These are phyloP conservation scores for Deroplatys truncata DNA, from an alignment of 2,888 invertebrate genomes.

Conservation along the genomic window DNA sequence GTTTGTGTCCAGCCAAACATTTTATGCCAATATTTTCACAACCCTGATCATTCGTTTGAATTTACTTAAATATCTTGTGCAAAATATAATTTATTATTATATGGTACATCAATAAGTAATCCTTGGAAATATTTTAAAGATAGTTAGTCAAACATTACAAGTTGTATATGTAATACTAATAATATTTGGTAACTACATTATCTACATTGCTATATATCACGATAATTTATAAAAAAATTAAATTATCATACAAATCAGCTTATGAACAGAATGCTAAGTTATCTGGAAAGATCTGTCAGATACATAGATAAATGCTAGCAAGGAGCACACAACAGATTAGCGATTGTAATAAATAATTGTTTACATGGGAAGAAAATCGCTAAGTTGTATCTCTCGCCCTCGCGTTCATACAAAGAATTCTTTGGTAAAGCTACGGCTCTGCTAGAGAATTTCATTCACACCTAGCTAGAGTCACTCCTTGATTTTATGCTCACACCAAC, in stretches of 20 bases:
- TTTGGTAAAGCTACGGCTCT: not conserved
- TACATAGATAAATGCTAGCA: not conserved
- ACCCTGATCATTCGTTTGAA: not conserved
- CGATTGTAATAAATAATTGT: not conserved
- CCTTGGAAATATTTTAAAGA: not conserved
- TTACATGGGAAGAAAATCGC: not conserved
- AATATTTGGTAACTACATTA: not conserved
- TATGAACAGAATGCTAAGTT: not conserved
- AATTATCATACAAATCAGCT: not conserved
- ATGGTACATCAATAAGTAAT: not conserved
- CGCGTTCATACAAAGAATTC: not conserved
- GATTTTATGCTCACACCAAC: not conserved
- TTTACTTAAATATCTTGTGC: not conserved
- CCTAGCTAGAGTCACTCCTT: not conserved
- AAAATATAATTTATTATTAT: not conserved
- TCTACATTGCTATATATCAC: not conserved
- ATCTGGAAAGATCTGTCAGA: not conserved
- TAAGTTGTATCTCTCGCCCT: not conserved
- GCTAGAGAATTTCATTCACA: not conserved
- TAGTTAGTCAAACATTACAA: not conserved
- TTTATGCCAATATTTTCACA: not conserved
- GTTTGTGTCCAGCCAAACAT: not conserved
- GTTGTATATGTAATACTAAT: not conserved
- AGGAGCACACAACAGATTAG: not conserved
- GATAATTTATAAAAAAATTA: not conserved